Percentiles rank a stretch among this genome's conserved stretches.
phyloP scores from a whole-genome alignment of 2,113 vertebrate genomes.

The Corydoras sp. region DNA sequence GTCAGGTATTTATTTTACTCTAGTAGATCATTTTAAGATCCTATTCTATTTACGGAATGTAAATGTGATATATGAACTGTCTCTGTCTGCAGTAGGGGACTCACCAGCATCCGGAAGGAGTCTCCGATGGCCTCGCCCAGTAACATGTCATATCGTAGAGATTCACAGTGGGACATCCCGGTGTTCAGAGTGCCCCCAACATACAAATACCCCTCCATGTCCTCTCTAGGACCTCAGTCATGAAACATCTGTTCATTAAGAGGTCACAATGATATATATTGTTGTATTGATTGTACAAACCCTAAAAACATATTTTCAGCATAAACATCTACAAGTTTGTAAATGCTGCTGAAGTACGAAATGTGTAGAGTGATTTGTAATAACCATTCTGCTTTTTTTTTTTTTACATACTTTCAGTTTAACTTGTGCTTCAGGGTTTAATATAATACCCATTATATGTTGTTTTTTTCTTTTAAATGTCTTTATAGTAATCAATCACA shows the following conservation, averaged over 20 bases:
- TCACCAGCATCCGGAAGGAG: slow-evolving; percentile 43
- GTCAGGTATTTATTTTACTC: slow-evolving; percentile 64
- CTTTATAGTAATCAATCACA: slow-evolving; percentile 34
- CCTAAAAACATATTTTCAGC: slow-evolving; percentile 14
- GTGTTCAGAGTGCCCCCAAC: slow-evolving; percentile 50
- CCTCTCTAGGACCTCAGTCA: slow-evolving; percentile 43
- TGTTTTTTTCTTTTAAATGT: slow-evolving; percentile 8
- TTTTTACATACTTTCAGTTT: slow-evolving; percentile 17
- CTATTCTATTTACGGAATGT: not conserved
- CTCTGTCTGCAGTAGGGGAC: slow-evolving; percentile 24
- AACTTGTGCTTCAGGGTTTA: slow-evolving; percentile 22
- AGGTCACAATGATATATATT: not conserved
- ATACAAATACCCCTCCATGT: slow-evolving; percentile 51
- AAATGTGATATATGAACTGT: not conserved
- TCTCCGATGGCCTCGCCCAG: slow-evolving; percentile 37
- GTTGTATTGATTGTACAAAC: slow-evolving; percentile 21
- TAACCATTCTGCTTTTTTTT: slow-evolving; percentile 16
- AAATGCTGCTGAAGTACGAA: not conserved
- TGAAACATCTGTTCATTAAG: slow-evolving; percentile 23
- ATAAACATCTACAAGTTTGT: not conserved
- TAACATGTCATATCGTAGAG: slow-evolving; percentile 33
- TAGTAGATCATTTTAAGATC: not conserved
- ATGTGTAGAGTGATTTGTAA: slow-evolving; percentile 6
- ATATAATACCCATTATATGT: slow-evolving; percentile 27
- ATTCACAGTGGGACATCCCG: slow-evolving; percentile 51